Evolutionary conservation across 2,888 invertebrate genomes (phyloP).

Genomic region (Acronicta psi): DNA sequence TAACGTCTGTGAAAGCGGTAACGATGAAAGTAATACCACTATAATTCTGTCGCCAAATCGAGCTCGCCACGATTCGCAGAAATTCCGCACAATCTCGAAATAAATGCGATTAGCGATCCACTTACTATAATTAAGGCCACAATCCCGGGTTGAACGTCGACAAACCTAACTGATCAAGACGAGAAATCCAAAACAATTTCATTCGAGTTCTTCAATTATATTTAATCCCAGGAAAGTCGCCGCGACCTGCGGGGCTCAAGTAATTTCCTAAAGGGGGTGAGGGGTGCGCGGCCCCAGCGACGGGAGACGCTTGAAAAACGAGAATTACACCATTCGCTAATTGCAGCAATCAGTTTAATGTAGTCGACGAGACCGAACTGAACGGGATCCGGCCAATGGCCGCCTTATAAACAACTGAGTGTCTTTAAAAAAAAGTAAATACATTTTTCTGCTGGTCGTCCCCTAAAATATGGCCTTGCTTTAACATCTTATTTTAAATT

Average conservation of each 20-base stretch:
- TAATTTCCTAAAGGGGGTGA: conserved; percentile 79
- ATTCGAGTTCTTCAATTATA: conserved; percentile 84
- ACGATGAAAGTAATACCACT: conserved; percentile 51
- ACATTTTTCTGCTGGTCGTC: conserved; percentile 43
- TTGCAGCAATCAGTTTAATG: conserved; percentile 88
- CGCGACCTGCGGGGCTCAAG: conserved; percentile 82
- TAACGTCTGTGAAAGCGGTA: conserved; percentile 35
- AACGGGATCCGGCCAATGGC: conserved; percentile 75
- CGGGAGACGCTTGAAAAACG: conserved; percentile 81
- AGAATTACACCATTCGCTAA: conserved; percentile 88
- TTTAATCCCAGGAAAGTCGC: conserved; percentile 82
- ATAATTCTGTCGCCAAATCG: conserved; percentile 55
- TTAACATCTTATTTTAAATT: conserved; percentile 51
- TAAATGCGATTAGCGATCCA: conserved; percentile 79
- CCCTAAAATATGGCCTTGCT: conserved; percentile 47
- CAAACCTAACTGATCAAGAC: conserved; percentile 76
- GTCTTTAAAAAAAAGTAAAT: conserved; percentile 60
- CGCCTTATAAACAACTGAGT: conserved; percentile 74
- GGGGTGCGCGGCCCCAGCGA: conserved; percentile 57
- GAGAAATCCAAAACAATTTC: conserved; percentile 84
- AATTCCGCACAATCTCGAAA: conserved; percentile 60
- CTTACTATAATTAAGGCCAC: conserved; percentile 79
- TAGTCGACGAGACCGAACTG: conserved; percentile 84
- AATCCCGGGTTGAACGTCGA: conserved; percentile 70
- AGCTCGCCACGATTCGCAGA: conserved; percentile 52